Percentiles rank a stretch among this genome's conserved stretches.
Evolutionary conservation across 1,140 invertebrate genomes (phyloP).

Genomic region (Plectrocnemia conspersa): DNA sequence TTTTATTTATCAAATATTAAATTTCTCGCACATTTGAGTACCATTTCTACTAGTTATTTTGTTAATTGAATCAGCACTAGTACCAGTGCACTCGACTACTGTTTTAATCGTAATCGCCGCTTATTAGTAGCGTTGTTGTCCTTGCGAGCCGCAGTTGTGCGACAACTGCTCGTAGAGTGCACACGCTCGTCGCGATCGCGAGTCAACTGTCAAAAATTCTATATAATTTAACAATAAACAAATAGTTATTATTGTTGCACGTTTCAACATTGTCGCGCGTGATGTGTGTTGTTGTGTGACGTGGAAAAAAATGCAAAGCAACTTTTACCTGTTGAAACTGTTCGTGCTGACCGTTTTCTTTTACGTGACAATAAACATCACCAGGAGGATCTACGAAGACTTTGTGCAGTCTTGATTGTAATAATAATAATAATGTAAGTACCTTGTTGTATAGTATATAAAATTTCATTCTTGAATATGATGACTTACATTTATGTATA

Average conservation of each 20-base stretch:
- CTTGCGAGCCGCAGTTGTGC: background rate
- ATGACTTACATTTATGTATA: background rate
- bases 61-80: too few species aligned
- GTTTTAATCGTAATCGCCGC: too few species aligned
- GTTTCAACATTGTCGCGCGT: slow-evolving; percentile 3
- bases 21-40: too few species aligned
- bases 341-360: slow-evolving; percentile 27
- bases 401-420: background rate
- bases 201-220: too few species aligned
- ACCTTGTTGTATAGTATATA: background rate
- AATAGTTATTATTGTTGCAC: too few species aligned
- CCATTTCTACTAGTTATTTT: too few species aligned
- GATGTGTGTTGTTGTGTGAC: slow-evolving; percentile 3
- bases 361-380: slow-evolving; percentile 20
- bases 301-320: slow-evolving; percentile 20
- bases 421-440: background rate
- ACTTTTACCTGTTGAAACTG: slow-evolving; percentile 18
- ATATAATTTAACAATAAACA: too few species aligned
- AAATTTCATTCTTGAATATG: background rate
- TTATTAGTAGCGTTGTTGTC: too few species aligned
- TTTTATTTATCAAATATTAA: too few species aligned
- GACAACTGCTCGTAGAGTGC: background rate
- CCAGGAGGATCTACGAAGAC: slow-evolving; percentile 15
- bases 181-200: background rate
- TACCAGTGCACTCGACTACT: too few species aligned